Evolutionary conservation across 64 coral and sea anemone genomes (phyloP).

Genomic region (Cladopsammia gracilis): DNA sequence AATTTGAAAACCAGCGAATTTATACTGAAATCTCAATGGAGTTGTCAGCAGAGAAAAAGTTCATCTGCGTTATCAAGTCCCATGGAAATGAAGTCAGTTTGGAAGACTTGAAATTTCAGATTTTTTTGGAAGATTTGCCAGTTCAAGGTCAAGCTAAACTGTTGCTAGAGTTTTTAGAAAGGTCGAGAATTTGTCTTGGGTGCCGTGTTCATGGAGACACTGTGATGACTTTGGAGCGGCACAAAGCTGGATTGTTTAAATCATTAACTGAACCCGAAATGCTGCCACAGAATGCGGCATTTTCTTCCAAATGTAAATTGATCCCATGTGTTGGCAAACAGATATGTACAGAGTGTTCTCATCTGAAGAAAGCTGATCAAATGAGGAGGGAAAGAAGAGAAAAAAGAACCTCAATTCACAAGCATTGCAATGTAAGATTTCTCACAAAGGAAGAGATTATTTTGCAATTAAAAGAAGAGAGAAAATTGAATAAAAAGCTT

Average conservation of each 20-base stretch:
- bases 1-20: conserved; percentile 12
- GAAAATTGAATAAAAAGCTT: conserved; percentile 2
- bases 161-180: not conserved
- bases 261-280: not conserved
- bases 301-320: conserved; percentile 28
- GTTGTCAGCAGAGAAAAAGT: not conserved
- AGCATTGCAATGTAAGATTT: conserved; percentile 22
- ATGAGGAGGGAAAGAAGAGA: conserved; percentile 1
- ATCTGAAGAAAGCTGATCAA: not conserved
- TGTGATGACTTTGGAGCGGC: not conserved
- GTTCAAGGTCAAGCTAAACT: not conserved
- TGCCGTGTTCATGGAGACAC: not conserved
- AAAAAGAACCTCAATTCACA: not conserved
- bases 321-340: not conserved
- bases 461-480: conserved; percentile 31
- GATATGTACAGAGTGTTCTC: not conserved
- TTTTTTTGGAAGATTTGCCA: not conserved
- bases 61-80: not conserved
- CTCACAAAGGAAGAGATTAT: conserved; percentile 46
- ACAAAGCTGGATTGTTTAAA: conserved; percentile 23
- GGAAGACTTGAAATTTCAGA: not conserved
- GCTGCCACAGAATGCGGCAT: not conserved
- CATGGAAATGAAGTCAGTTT: not conserved
- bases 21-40: conserved; percentile 3
- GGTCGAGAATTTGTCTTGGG: not conserved